A percentile compares a stretch with the other conserved stretches of the same genome.
These are phyloP conservation scores for Picathartes gymnocephalus DNA, from an alignment of 2,113 vertebrate species.

Conservation along the genomic window DNA sequence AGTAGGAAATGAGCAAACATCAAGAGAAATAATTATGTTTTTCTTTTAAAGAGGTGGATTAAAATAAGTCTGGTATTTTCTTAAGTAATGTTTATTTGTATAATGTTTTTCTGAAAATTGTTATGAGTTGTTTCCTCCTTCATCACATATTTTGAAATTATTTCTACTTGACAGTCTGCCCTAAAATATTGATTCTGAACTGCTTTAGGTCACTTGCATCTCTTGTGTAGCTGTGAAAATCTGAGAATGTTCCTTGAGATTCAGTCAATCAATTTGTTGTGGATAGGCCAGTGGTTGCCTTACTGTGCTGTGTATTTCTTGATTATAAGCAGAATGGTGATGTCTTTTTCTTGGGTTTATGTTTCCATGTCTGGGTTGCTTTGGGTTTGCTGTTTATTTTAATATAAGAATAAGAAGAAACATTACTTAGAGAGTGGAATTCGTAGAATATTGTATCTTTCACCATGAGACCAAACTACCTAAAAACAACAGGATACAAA, in stretches of 20 bases:
- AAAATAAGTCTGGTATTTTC: neutral
- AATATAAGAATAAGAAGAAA: neutral
- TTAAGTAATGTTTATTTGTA: neutral
- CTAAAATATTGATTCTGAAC: neutral
- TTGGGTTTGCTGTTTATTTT: neutral
- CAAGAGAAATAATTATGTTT: neutral
- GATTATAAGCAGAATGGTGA: neutral
- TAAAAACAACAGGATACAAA: neutral
- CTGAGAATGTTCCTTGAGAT: neutral
- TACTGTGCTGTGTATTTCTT: neutral
- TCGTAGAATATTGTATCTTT: neutral
- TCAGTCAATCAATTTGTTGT: neutral
- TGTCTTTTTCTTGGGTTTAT: neutral
- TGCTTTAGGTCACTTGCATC: neutral
- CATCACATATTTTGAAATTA: neutral
- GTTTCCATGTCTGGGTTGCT: neutral
- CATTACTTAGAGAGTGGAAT: neutral
- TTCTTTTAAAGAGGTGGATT: neutral
- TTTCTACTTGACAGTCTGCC: neutral
- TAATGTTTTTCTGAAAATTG: neutral
- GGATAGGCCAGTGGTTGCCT: neutral
- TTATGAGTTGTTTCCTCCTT: neutral
- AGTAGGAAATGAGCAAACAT: neutral
- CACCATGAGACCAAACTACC: neutral
- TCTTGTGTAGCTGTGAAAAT: neutral